A percentile compares a stretch with the other conserved stretches of the same genome.
These are phyloP conservation scores for Drosophila nigromelanica DNA, from an alignment of 1,140 invertebrate genomes.

Conservation along the genomic window DNA sequence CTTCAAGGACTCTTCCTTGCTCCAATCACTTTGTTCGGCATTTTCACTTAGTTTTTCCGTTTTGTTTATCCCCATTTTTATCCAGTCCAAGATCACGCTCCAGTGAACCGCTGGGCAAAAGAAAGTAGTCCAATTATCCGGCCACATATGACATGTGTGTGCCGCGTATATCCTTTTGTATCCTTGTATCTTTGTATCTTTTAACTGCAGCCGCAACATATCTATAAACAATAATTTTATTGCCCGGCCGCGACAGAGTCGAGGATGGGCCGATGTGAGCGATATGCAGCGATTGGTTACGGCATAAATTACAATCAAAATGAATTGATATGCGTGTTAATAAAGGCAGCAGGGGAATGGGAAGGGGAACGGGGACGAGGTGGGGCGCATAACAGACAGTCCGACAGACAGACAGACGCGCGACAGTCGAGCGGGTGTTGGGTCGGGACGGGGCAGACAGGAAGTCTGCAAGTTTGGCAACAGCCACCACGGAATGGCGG, in stretches of 20 bases:
- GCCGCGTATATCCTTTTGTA: constrained; percentile 13
- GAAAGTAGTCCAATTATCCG: constrained; percentile 57
- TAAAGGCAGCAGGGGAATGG: constrained; percentile 44
- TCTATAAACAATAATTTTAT: constrained; percentile 81
- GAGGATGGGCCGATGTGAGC: constrained; percentile 60
- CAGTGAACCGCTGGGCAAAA: constrained; percentile 37
- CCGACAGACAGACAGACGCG: constrained; percentile 2
- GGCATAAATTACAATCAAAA: constrained; percentile 82
- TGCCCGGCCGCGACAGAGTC: constrained; percentile 19
- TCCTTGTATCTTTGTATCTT: constrained; percentile 45
- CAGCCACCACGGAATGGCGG: constrained; percentile 73
- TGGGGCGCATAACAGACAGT: neutral
- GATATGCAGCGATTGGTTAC: constrained; percentile 79
- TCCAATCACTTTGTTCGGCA: neutral
- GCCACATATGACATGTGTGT: constrained; percentile 44
- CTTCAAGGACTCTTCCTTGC: neutral
- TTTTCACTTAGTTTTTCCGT: neutral
- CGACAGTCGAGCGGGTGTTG: neutral
- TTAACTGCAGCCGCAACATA: constrained; percentile 77
- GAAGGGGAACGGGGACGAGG: neutral
- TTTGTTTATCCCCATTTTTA: neutral
- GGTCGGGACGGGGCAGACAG: constrained; percentile 36
- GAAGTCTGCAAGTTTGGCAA: constrained; percentile 65
- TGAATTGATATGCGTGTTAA: constrained; percentile 82
- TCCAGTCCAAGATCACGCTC: constrained; percentile 52